These are phyloP conservation scores for Drosophila mulleri DNA, from an alignment of 2,888 invertebrate species.

Conservation along the genomic window DNA sequence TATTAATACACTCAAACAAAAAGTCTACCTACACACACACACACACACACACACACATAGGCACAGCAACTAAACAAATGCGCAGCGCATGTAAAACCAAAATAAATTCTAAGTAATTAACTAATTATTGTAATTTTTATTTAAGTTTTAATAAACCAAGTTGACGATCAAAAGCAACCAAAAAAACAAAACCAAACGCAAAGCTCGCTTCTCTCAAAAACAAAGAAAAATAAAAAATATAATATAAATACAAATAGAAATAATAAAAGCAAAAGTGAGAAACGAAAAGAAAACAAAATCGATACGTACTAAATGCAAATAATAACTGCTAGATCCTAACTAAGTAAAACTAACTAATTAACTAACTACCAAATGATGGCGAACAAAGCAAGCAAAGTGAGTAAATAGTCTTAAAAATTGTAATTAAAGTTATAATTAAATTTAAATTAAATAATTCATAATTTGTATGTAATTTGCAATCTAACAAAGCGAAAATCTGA, in stretches of 20 bases:
- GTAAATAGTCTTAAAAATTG: constrained; percentile 62
- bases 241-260: neutral
- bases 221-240: neutral
- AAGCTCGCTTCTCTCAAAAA: constrained; percentile 60
- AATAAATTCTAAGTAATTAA: constrained; percentile 72
- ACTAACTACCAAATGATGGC: constrained; percentile 49
- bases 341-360: constrained; percentile 52
- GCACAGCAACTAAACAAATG: constrained; percentile 76
- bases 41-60: constrained; percentile 47
- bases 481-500: constrained; percentile 27
- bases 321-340: constrained; percentile 65
- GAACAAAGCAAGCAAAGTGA: constrained; percentile 67
- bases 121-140: constrained; percentile 69
- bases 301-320: constrained; percentile 63
- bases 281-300: constrained; percentile 28
- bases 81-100: constrained; percentile 82
- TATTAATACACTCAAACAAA: constrained; percentile 73
- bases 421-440: constrained; percentile 39
- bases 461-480: constrained; percentile 61
- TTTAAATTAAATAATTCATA: constrained; percentile 42
- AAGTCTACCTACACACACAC: constrained; percentile 67
- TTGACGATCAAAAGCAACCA: constrained; percentile 75
- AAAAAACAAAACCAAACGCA: constrained; percentile 35
- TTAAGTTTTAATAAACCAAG: constrained; percentile 80
- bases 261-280: constrained; percentile 26